Evolutionary conservation across 1,140 invertebrate genomes (phyloP), one percentile per base, ranked within the genome.

Genomic region (Gerris buenoi): DNA sequence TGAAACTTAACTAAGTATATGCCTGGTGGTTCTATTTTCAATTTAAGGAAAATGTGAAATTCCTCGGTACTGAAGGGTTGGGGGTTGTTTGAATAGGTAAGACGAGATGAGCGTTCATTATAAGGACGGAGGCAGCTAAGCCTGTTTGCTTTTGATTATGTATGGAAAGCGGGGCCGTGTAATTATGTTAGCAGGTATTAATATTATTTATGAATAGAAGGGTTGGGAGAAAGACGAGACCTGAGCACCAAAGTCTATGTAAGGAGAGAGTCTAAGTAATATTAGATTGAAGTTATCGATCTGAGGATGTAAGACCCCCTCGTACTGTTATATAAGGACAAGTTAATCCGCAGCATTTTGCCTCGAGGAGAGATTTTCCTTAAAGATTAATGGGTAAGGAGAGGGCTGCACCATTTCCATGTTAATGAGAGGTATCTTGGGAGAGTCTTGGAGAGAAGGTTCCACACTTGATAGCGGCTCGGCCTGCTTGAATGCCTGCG

Each of bases 381-480:
- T 60, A 60, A 60, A 60, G 58, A 60, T 60, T 60, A 60, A 60
- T 60, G 23, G 58, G 23, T 60, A 25, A 25, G 22, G 23, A 13
- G 22, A 25, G 5, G 5, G 5, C 18, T 5, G 33, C 5, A 18
- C 33, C 33, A 46, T 46, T 46, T 46, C 33, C 33, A 46, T 46
- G 58, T 60, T 60, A 60, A 60, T 60, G 58, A 60, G n/a, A n/a
- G n/a, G 33, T 46, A 46, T 18, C 33, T 46, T n/a, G n/a, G n/a
- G n/a, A n/a, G n/a, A n/a, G n/a, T n/a, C n/a, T n/a, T n/a, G n/a
- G n/a, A n/a, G n/a, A n/a, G n/a, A n/a, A n/a, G 33, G 33, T 46
- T 46, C 33, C 33, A 46, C 33, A 46, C 18, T 46, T 46, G 33
- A 46, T 46, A 46, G 33, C 5, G 33, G n/a, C n/a, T n/a, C n/a